phyloP scores from a whole-genome alignment of 2,797 vertebrate species.

The Streptopelia turtur region DNA sequence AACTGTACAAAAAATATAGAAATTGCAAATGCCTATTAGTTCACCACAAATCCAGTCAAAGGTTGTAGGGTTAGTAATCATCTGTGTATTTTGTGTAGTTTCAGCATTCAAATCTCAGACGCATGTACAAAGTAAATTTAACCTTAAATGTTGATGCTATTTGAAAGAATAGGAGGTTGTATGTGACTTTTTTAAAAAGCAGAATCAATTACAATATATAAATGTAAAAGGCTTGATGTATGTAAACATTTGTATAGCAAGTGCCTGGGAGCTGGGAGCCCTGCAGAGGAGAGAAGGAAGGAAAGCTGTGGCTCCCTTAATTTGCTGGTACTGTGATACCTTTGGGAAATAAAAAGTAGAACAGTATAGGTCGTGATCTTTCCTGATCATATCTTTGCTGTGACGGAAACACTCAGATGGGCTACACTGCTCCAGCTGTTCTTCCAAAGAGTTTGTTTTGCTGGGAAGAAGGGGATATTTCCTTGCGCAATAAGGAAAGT shows the following conservation, averaged over 20 bases:
- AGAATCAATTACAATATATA: background rate
- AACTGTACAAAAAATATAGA: background rate
- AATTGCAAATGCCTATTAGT: background rate
- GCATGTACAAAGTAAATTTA: background rate
- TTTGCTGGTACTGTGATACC: background rate
- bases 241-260: background rate
- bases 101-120: background rate
- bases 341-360: conserved; percentile 26
- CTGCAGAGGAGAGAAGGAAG: background rate
- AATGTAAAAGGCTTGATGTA: background rate
- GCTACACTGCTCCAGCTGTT: background rate
- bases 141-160: background rate
- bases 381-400: background rate
- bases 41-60: background rate
- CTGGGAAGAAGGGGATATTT: background rate
- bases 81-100: background rate
- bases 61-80: background rate
- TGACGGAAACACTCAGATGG: background rate
- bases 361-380: background rate
- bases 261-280: background rate
- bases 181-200: background rate
- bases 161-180: background rate
- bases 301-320: background rate
- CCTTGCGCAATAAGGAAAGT: background rate
- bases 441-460: background rate